Conservation (phyloP, 1,140 invertebrate genomes). For the Megathymus violae region DNA sequence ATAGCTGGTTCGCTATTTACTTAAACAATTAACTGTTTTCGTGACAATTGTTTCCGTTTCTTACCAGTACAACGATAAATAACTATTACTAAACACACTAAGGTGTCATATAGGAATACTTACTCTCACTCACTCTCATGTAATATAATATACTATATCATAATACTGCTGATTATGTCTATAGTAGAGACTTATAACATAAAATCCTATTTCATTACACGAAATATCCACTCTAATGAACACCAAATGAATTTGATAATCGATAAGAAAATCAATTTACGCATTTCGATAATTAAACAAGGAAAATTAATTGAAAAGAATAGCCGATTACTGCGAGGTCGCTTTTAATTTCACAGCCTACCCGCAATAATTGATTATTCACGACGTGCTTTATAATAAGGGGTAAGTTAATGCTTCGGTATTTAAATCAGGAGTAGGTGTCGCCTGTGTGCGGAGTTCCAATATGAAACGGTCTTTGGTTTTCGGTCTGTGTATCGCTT, state of each 20-base stretch:
- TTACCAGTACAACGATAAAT: too few species aligned
- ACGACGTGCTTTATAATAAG: not conserved
- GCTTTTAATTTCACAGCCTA: not conserved
- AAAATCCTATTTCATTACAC: too few species aligned
- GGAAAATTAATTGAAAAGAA: not conserved
- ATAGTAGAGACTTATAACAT: too few species aligned
- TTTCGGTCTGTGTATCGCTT: constrained; percentile 2
- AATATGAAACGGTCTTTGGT: constrained; percentile 8
- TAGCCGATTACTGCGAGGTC: not conserved
- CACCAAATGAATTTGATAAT: not conserved
- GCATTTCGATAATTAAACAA: not conserved
- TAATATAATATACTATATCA: too few species aligned
- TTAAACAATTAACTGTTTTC: too few species aligned
- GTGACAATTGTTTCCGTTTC: too few species aligned
- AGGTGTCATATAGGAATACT: too few species aligned
- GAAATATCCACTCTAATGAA: not conserved
- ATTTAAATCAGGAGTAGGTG: not conserved
- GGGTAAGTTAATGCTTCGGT: not conserved
- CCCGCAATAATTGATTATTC: not conserved
- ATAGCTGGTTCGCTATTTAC: too few species aligned
- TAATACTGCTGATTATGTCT: too few species aligned
- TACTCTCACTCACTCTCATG: too few species aligned
- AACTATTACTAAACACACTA: too few species aligned
- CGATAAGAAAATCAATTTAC: not conserved
- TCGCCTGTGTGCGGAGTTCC: not conserved